Evolutionary conservation across 2,113 vertebrate species (phyloP), one percentile per base, ranked within the genome.

Genomic region (Piaya cayana): DNA sequence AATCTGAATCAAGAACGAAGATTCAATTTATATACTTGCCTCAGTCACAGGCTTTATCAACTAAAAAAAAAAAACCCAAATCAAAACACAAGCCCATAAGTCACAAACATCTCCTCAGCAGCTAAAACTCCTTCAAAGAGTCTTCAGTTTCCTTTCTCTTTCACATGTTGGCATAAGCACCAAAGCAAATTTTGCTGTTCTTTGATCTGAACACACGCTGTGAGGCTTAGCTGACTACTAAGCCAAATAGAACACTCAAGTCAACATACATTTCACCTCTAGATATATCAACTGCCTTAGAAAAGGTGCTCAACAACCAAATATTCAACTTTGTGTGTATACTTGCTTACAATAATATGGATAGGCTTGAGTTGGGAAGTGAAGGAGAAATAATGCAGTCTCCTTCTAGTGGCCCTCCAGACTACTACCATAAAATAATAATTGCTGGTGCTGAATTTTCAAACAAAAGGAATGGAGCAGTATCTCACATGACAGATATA

Each of bases 141-240:
- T 32, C 7, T 6, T 65, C 25, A 22, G 11, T 71, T 82, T 82
- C 9, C 56, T 60, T 81, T 43, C 32, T 56, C 16, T 79, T 82
- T 37, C 72, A 53, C 5, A 1, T 29, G 77, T 5, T 8, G 65
- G 17, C 19, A 59, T 13, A 59, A 76, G 10, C 9, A 36, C 18
- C 49, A 86, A 68, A 80, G 25, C 16, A 62, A 34, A 6, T 78
- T 60, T 36, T 74, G 21, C 19, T 84, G 9, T 15, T 53, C 4
- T 30, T 58, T 65, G 12, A 77, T 67, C 18, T 43, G 36, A 67
- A 49, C 36, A 34, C 0, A 0, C 42, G 37, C 3, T 58, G 15
- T 1, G 3, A 72, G 19, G 7, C 34, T 45, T 19, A 72, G 34
- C 43, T 47, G 29, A 27, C 39, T 69, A 60, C 22, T 32, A n/a